Evolutionary conservation across 1,140 invertebrate genomes (phyloP).

Genomic region (Aphaenogaster rudis): DNA sequence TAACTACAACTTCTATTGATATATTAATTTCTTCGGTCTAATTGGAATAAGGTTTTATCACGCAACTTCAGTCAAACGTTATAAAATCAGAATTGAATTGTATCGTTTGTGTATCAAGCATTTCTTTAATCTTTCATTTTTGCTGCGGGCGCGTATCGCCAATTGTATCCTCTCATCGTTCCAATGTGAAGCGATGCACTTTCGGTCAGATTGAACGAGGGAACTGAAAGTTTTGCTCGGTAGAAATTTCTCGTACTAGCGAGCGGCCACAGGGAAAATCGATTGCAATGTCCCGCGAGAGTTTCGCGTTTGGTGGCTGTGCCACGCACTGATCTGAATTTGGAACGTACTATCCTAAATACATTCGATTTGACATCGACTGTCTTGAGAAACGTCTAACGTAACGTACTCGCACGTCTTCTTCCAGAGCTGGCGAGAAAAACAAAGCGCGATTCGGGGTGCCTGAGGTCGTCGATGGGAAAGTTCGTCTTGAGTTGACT

Average conservation of each 20-base stretch:
- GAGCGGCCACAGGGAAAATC: conserved; percentile 28
- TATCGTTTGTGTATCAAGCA: not conserved
- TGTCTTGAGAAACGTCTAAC: conserved; percentile 42
- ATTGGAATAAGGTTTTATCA: not conserved
- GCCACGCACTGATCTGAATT: conserved; percentile 73
- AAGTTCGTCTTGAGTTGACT: conserved; percentile 43
- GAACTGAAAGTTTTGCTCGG: conserved; percentile 10
- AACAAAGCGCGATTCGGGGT: conserved; percentile 14
- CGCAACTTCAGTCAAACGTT: not conserved
- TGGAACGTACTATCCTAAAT: conserved; percentile 68
- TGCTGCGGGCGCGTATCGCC: not conserved
- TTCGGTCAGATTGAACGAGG: conserved; percentile 15
- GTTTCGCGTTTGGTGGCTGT: conserved; percentile 55
- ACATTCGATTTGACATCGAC: conserved; percentile 40
- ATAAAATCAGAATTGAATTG: not conserved
- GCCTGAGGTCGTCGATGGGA: conserved; percentile 1
- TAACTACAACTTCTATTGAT: not conserved
- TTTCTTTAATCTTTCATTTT: not conserved
- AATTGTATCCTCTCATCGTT: conserved; percentile 26
- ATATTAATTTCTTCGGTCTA: not conserved
- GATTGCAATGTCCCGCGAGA: conserved; percentile 23
- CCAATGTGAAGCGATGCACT: conserved; percentile 17
- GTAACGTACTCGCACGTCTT: conserved; percentile 18
- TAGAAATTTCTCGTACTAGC: conserved; percentile 56
- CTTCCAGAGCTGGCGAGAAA: not conserved